phyloP scores from a whole-genome alignment of 2,113 vertebrate species.

The Hepsetus odoe region DNA sequence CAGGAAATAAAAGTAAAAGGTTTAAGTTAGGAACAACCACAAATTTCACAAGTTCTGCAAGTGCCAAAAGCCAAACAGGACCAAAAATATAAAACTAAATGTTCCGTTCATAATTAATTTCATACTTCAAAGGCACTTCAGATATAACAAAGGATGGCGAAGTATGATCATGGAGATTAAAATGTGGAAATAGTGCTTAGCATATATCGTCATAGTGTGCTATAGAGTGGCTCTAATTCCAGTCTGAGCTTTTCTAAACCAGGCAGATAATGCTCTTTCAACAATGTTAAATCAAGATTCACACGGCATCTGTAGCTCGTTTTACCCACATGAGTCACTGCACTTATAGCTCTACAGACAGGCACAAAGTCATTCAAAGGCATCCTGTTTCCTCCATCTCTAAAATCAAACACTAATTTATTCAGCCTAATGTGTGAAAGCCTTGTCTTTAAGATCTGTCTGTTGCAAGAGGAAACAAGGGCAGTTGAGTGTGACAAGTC shows the following conservation, averaged over 20 bases:
- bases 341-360: constrained; percentile 47
- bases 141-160: constrained; percentile 48
- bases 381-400: constrained; percentile 28
- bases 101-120: constrained; percentile 18
- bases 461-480: background rate
- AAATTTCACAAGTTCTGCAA: background rate
- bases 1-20: no score
- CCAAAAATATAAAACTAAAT: background rate
- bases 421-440: constrained; percentile 46
- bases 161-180: constrained; percentile 48
- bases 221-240: constrained; percentile 47
- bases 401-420: constrained; percentile 50
- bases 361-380: constrained; percentile 48
- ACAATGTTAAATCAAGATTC: constrained; percentile 54
- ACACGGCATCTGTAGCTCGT: constrained; percentile 16
- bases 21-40: background rate
- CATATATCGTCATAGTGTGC: constrained; percentile 59
- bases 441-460: background rate
- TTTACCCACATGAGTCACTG: constrained; percentile 60
- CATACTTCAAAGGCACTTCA: constrained; percentile 49
- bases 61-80: background rate
- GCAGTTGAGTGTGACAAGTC: constrained; percentile 14
- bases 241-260: constrained; percentile 43
- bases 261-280: constrained; percentile 54
- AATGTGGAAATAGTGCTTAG: constrained; percentile 5